Percentiles rank a stretch among this genome's conserved stretches.
Conservation (phyloP, 2,113 vertebrate genomes). For the Elgaria multicarinata region DNA sequence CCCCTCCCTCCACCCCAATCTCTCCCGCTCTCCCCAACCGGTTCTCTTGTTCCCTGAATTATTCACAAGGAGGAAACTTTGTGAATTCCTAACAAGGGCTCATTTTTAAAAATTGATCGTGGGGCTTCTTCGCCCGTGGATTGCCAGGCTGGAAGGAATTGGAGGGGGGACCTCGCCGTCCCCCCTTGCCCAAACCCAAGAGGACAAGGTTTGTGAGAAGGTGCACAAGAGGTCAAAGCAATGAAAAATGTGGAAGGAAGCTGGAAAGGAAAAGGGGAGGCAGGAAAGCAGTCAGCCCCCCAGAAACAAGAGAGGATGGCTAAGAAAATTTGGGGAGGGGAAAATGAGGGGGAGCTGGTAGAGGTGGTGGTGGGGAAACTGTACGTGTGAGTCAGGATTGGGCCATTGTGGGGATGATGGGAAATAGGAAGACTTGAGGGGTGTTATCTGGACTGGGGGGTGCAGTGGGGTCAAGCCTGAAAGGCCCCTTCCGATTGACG, state of each 20-base stretch:
- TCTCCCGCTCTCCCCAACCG: background rate
- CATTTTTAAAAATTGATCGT: conserved; percentile 20
- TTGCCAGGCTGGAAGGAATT: background rate
- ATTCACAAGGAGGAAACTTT: conserved; percentile 15
- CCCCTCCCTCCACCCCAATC: too few species aligned
- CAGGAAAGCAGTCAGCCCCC: background rate
- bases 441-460: background rate
- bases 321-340: too few species aligned
- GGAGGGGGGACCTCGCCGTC: background rate
- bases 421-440: too few species aligned
- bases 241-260: background rate
- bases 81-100: conserved; percentile 28
- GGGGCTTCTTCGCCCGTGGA: background rate
- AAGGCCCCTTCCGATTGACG: background rate
- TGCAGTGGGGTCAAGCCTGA: background rate
- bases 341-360: too few species aligned
- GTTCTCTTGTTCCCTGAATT: background rate
- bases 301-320: background rate
- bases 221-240: too few species aligned
- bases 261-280: background rate
- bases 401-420: background rate
- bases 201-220: background rate
- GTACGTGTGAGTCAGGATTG: background rate
- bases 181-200: too few species aligned
- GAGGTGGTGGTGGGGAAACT: too few species aligned